Evolutionary conservation across 1,140 invertebrate genomes (phyloP).

Genomic region (Pogonomyrmex californicus): DNA sequence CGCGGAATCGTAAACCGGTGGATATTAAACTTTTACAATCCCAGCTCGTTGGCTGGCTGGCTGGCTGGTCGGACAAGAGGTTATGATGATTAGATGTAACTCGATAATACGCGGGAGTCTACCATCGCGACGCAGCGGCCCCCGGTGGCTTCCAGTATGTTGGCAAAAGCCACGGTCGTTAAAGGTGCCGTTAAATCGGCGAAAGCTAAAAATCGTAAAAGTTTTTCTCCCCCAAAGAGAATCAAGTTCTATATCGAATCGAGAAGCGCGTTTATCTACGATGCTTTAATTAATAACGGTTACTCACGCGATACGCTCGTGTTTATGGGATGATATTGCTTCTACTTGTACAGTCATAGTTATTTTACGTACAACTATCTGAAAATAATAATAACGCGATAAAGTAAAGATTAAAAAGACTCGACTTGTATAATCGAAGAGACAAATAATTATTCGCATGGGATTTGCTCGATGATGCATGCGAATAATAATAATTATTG

Average conservation of each 20-base stretch:
- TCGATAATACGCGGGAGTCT: slow-evolving; percentile 82
- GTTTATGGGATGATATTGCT: slow-evolving; percentile 17
- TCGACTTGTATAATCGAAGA: not conserved
- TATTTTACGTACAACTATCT: slow-evolving; percentile 48
- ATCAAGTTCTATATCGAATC: slow-evolving; percentile 34
- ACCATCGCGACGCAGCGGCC: slow-evolving; percentile 50
- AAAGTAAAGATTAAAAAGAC: not conserved
- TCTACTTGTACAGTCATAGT: slow-evolving; percentile 11
- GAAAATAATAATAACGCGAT: slow-evolving; percentile 19
- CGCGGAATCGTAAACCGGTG: slow-evolving; percentile 84
- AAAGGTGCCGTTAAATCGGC: slow-evolving; percentile 86
- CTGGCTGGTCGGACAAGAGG: slow-evolving; percentile 81
- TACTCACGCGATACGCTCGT: slow-evolving; percentile 28
- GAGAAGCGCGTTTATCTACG: slow-evolving; percentile 2
- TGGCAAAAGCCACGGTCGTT: slow-evolving; percentile 79
- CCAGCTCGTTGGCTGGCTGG: slow-evolving; percentile 72
- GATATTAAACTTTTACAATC: slow-evolving; percentile 87
- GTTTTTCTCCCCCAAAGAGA: slow-evolving; percentile 57
- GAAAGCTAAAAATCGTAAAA: slow-evolving; percentile 84
- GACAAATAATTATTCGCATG: slow-evolving; percentile 5
- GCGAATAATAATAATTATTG: slow-evolving; percentile 31
- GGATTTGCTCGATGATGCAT: slow-evolving; percentile 16
- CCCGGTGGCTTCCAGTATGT: slow-evolving; percentile 68
- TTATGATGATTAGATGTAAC: slow-evolving; percentile 87
- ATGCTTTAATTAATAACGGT: slow-evolving; percentile 55